phyloP scores from a whole-genome alignment of 2,797 vertebrate species.

The Florisuga fusca region DNA sequence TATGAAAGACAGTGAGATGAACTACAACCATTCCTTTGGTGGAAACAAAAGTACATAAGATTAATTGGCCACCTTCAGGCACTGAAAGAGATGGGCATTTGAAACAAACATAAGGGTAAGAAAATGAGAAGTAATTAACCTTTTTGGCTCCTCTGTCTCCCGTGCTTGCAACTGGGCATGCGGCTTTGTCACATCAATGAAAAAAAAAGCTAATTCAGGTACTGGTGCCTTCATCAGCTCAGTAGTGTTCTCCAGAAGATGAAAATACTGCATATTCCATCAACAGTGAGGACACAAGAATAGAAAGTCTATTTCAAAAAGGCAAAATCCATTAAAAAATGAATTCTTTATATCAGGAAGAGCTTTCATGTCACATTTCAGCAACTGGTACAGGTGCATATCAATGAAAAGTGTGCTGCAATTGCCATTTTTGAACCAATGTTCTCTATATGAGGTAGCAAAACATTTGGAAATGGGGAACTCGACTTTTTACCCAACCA shows the following conservation, averaged over 20 bases:
- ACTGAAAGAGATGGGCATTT: constrained; percentile 40
- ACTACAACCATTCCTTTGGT: neutral
- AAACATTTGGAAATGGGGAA: neutral
- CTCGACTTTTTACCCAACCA: neutral
- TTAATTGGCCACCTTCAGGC: constrained; percentile 64
- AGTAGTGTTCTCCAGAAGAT: neutral
- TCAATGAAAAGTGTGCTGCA: neutral
- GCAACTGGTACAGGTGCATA: neutral
- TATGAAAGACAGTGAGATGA: neutral
- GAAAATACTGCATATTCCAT: neutral
- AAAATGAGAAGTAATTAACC: constrained; percentile 70
- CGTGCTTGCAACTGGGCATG: neutral
- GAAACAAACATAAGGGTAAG: constrained; percentile 67
- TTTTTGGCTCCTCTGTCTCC: constrained; percentile 47
- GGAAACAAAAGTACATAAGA: constrained; percentile 34
- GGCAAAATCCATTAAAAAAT: neutral
- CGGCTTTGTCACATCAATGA: constrained; percentile 38
- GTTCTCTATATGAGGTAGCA: neutral
- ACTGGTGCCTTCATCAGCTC: neutral
- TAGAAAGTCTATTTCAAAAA: neutral
- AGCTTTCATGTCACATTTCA: neutral
- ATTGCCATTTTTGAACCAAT: neutral
- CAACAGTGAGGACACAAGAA: neutral
- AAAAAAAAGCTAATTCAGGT: neutral
- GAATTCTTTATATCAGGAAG: neutral